These are phyloP conservation scores for Siphamia tubifer DNA, from an alignment of 2,113 vertebrate species.

Conservation along the genomic window DNA sequence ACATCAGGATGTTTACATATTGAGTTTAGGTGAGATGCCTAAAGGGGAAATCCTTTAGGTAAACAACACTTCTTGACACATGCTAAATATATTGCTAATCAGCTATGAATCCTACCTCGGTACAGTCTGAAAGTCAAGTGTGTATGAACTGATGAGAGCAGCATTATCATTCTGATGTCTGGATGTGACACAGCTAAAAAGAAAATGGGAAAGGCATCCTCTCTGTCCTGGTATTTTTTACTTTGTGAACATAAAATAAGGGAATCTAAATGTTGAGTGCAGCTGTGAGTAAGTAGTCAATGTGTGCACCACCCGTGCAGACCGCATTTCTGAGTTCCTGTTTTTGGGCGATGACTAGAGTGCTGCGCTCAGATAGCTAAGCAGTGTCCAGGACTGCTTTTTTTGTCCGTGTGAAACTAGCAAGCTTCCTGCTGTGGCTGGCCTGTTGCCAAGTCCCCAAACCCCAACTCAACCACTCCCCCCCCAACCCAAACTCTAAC, in stretches of 20 bases:
- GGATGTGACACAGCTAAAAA: background rate
- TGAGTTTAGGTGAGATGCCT: conserved; percentile 1
- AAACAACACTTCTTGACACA: conserved; percentile 11
- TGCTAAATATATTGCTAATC: background rate
- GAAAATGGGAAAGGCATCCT: background rate
- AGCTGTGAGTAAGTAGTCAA: conserved; percentile 17
- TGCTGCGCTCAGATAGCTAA: conserved; percentile 46
- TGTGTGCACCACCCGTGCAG: conserved; percentile 13
- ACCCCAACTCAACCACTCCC: conserved; percentile 47
- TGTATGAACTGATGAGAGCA: background rate
- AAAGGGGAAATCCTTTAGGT: conserved; percentile 4
- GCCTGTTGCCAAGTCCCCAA: conserved; percentile 74
- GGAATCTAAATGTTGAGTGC: background rate
- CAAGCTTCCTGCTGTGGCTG: conserved; percentile 79
- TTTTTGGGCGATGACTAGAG: conserved; percentile 40
- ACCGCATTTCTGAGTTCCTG: conserved; percentile 54
- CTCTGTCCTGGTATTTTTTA: background rate
- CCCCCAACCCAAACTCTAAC: conserved; percentile 27
- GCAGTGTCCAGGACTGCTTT: conserved; percentile 68
- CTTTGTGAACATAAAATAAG: conserved; percentile 6
- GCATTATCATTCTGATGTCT: background rate
- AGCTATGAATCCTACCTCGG: background rate
- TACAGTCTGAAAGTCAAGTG: background rate
- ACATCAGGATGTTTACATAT: conserved; percentile 44
- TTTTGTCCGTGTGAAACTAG: conserved; percentile 77